These are phyloP conservation scores for Magallana angulata DNA, from an alignment of 1,140 invertebrate genomes.

Conservation along the genomic window DNA sequence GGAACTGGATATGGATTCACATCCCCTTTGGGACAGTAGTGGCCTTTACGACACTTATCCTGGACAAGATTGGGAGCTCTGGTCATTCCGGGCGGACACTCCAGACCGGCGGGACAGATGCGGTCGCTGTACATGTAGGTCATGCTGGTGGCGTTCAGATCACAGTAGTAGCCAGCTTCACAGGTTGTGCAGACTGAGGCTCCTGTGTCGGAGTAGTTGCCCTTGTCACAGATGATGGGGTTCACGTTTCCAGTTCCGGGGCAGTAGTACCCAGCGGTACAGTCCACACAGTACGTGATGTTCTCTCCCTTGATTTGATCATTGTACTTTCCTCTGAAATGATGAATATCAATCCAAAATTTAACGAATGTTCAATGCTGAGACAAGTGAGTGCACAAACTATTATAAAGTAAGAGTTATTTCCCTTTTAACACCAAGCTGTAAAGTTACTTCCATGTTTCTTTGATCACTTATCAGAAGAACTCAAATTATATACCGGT, in stretches of 20 bases:
- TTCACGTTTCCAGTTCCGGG: conserved; percentile 65
- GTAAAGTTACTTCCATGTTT: too few species aligned
- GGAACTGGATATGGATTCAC: conserved; percentile 74
- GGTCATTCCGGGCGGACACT: conserved; percentile 76
- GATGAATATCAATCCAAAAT: conserved; percentile 37
- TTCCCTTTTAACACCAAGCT: too few species aligned
- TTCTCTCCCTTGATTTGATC: conserved; percentile 66
- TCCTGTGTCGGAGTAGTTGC: conserved; percentile 74
- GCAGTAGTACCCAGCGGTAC: conserved; percentile 75
- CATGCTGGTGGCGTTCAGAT: conserved; percentile 72
- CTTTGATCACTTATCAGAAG: too few species aligned
- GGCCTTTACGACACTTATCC: conserved; percentile 71
- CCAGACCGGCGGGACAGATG: conserved; percentile 75
- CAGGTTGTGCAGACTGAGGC: conserved; percentile 69
- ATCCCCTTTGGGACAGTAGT: conserved; percentile 76
- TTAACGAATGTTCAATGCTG: too few species aligned
- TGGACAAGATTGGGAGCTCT: conserved; percentile 69
- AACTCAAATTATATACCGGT: too few species aligned
- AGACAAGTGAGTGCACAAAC: too few species aligned
- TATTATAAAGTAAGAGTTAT: too few species aligned
- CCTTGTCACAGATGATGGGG: conserved; percentile 74
- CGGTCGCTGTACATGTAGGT: conserved; percentile 68
- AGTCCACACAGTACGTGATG: conserved; percentile 63
- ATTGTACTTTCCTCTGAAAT: conserved; percentile 74
- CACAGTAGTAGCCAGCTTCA: conserved; percentile 75